Conservation (phyloP, 37 sponge, comb jelly and placozoan genomes). For the Mnemiopsis leidyi region DNA sequence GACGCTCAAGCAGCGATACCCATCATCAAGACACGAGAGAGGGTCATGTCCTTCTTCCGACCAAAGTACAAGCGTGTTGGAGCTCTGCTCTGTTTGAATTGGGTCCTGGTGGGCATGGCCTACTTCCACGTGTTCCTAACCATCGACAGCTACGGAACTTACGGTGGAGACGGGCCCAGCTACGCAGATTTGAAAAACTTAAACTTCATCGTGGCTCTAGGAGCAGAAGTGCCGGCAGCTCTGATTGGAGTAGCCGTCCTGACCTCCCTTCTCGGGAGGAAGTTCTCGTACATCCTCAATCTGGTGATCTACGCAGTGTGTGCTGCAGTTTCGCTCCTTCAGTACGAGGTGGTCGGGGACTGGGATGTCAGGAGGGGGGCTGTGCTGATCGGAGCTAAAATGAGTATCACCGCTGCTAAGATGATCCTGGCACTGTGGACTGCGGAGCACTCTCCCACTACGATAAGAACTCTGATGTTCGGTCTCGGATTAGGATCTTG, state of each 20-base stretch:
- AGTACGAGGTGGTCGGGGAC: not conserved
- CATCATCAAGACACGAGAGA: not conserved
- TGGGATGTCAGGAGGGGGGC: not conserved
- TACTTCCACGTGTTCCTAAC: constrained; percentile 33
- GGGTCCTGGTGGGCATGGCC: constrained; percentile 36
- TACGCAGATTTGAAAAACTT: not conserved
- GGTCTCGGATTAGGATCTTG: not conserved
- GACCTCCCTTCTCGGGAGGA: not conserved
- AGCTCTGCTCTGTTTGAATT: not conserved
- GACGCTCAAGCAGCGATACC: not conserved
- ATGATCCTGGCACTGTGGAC: constrained; percentile 37
- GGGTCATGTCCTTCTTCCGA: constrained; percentile 4
- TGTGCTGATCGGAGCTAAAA: not conserved
- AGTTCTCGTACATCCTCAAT: not conserved
- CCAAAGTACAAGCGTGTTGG: not conserved
- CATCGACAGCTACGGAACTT: not conserved
- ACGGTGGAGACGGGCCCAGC: not conserved
- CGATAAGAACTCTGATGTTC: not conserved
- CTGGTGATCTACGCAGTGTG: not conserved
- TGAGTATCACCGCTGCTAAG: not conserved
- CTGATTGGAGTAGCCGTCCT: not conserved
- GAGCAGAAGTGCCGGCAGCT: not conserved
- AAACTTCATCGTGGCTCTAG: not conserved
- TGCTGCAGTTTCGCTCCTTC: not conserved
- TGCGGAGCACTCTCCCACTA: not conserved